A percentile compares a stretch with the other conserved stretches of the same genome.
phyloP scores from a whole-genome alignment of 2,113 vertebrate genomes.

The Acanthisitta chloris region DNA sequence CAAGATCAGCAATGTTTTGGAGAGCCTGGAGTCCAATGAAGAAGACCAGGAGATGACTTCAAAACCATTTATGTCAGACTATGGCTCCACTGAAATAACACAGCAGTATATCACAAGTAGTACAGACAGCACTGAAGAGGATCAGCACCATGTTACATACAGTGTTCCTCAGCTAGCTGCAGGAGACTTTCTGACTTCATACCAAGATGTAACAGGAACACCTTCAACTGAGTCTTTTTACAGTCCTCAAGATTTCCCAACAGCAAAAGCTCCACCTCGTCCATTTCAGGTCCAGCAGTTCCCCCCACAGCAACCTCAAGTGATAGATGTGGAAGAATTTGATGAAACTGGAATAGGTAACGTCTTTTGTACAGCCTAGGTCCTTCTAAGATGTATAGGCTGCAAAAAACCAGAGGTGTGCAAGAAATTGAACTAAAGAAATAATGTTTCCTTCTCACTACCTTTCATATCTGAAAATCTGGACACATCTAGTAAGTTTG shows the following conservation, averaged over 20 bases:
- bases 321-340: constrained; percentile 86
- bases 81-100: constrained; percentile 51
- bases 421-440: background rate
- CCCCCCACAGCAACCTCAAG: constrained; percentile 75
- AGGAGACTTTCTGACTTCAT: constrained; percentile 5
- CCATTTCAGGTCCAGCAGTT: constrained; percentile 69
- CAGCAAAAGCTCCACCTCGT: constrained; percentile 65
- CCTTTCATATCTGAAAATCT: background rate
- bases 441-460: background rate
- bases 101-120: constrained; percentile 32
- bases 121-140: constrained; percentile 24
- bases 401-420: background rate
- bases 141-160: background rate
- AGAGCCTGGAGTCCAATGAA: background rate
- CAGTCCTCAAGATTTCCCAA: background rate
- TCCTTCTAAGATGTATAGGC: background rate
- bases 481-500: background rate
- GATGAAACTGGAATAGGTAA: constrained; percentile 76
- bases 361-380: background rate
- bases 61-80: constrained; percentile 22
- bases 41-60: constrained; percentile 47
- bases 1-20: constrained; percentile 62
- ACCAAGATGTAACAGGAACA: constrained; percentile 16
- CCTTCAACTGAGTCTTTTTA: constrained; percentile 21
- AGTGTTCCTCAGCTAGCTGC: background rate